Evolutionary conservation across 2,797 vertebrate species (phyloP).

Genomic region (Myotis daubentonii): DNA sequence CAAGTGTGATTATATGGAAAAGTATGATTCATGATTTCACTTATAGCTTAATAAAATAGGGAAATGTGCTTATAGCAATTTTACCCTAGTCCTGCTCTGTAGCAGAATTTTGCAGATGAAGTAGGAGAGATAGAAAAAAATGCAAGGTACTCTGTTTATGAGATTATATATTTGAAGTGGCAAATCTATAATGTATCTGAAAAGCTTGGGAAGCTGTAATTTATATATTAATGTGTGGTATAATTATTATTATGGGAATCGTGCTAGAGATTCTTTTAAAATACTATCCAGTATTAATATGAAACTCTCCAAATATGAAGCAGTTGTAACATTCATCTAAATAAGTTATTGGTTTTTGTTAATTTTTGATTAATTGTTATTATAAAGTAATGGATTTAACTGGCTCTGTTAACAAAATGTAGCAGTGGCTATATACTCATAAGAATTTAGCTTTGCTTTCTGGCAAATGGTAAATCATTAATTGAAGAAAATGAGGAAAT

Average conservation of each 20-base stretch:
- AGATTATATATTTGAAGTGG: not conserved
- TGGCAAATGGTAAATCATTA: not conserved
- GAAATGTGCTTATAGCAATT: not conserved
- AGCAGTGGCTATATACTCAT: not conserved
- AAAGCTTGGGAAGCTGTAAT: not conserved
- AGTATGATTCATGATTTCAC: conserved; percentile 46
- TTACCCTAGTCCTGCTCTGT: not conserved
- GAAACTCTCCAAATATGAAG: not conserved
- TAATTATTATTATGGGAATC: not conserved
- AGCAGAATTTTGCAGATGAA: not conserved
- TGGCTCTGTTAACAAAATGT: conserved; percentile 10
- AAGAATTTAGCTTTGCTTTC: conserved; percentile 19
- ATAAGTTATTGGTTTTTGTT: conserved; percentile 52
- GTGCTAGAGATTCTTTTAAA: conserved; percentile 29
- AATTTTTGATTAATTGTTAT: conserved; percentile 42
- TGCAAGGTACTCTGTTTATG: not conserved
- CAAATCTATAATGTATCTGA: not conserved
- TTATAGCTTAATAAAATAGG: conserved; percentile 43
- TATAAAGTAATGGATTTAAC: conserved; percentile 4
- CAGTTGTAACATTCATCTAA: conserved; percentile 34
- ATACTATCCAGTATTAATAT: not conserved
- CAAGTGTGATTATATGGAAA: conserved; percentile 38
- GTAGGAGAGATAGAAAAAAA: not conserved
- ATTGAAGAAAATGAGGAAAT: conserved; percentile 30
- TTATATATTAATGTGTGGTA: conserved; percentile 4